Conservation (phyloP, 2,113 vertebrate species). For the Cottus gobio region DNA sequence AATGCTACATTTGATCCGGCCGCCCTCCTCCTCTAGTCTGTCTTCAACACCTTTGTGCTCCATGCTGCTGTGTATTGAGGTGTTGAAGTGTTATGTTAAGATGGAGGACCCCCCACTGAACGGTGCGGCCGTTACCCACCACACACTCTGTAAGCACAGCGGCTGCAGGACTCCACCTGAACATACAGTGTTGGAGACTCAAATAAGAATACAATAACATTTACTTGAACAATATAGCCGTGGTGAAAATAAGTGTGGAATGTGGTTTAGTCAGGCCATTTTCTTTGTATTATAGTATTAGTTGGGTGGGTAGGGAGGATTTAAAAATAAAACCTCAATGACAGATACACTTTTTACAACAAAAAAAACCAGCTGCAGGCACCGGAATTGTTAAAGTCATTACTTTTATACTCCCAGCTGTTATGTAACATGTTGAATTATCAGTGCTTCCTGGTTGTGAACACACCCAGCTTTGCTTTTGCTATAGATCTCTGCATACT, state of each 20-base stretch:
- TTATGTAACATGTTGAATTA: conserved; percentile 40
- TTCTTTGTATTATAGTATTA: conserved; percentile 40
- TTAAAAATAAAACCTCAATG: conserved; percentile 29
- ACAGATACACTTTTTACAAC: conserved; percentile 16
- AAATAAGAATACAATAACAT: conserved; percentile 61
- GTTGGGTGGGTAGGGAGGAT: conserved; percentile 7
- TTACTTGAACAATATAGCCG: conserved; percentile 46
- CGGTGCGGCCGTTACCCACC: conserved; percentile 20
- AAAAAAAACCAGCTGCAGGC: conserved; percentile 49
- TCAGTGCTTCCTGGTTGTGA: conserved; percentile 15
- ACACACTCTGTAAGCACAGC: conserved; percentile 23
- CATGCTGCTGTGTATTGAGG: conserved; percentile 35
- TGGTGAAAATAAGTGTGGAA: conserved; percentile 39
- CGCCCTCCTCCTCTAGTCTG: conserved; percentile 23
- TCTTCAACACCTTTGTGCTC: conserved; percentile 50
- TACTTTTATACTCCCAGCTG: conserved; percentile 4
- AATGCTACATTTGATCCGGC: conserved; percentile 51
- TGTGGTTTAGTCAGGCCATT: conserved; percentile 36
- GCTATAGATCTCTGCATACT: neutral
- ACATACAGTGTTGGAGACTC: conserved; percentile 49
- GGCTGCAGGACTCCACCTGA: conserved; percentile 54
- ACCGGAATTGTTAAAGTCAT: conserved; percentile 26
- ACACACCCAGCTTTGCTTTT: neutral
- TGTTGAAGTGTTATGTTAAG: conserved; percentile 57
- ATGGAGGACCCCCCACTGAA: conserved; percentile 56